These are phyloP conservation scores for Apodemia hepburni DNA, from an alignment of 2,888 invertebrate species.

Conservation along the genomic window DNA sequence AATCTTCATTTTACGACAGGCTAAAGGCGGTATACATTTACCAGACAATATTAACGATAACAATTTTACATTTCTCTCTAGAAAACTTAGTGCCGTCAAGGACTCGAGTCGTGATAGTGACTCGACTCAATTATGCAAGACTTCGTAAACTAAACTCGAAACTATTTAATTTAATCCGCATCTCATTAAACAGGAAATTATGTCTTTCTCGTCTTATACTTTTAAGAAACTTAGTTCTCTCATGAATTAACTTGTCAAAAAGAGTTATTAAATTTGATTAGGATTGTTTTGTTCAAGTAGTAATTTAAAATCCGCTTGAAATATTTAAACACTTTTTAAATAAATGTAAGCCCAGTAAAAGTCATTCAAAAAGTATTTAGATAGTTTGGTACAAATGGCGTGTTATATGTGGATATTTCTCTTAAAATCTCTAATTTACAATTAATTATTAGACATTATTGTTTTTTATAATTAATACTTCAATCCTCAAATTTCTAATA, in stretches of 20 bases:
- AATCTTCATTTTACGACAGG: slow-evolving; percentile 43
- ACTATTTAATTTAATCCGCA: not conserved
- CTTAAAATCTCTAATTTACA: no score
- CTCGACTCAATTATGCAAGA: not conserved
- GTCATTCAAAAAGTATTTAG: no score
- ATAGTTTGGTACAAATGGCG: no score
- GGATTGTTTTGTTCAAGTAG: no score
- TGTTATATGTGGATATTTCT: no score
- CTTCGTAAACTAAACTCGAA: not conserved
- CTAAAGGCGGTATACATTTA: slow-evolving; percentile 41
- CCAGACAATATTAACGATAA: slow-evolving; percentile 50
- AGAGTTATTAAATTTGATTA: not conserved
- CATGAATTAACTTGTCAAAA: not conserved
- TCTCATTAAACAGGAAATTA: not conserved
- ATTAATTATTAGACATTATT: no score
- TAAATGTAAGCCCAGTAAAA: no score
- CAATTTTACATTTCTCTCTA: slow-evolving; percentile 42
- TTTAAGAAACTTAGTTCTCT: not conserved
- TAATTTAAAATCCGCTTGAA: no score
- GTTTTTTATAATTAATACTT: no score
- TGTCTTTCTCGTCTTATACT: not conserved
- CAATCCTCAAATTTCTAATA: no score
- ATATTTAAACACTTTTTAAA: no score
- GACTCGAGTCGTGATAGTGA: slow-evolving; percentile 41
- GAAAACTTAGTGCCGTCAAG: slow-evolving; percentile 36